phyloP scores from a whole-genome alignment of 2,888 invertebrate genomes.

The Sylvicola cinctus region DNA sequence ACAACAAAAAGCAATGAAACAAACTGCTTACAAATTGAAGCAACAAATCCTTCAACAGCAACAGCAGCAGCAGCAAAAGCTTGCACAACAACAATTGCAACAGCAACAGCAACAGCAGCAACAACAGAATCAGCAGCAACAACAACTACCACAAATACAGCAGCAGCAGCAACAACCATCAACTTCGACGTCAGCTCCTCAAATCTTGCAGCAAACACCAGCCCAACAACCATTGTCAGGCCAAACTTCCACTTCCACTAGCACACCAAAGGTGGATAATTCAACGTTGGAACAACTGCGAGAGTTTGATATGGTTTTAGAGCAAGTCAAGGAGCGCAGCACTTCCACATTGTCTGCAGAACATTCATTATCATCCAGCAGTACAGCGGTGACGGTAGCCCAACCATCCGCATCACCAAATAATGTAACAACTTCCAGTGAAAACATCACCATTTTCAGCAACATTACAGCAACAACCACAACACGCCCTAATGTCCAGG shows the following conservation, averaged over 20 bases:
- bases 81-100: slow-evolving; percentile 9
- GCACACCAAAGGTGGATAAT: slow-evolving; percentile 35
- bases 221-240: slow-evolving; percentile 3
- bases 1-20: background rate
- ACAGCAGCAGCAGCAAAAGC: slow-evolving; percentile 6
- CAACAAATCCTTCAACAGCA: slow-evolving; percentile 8
- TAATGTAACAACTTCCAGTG: no score
- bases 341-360: slow-evolving; percentile 25
- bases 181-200: slow-evolving; percentile 6
- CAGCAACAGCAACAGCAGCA: slow-evolving; percentile 8
- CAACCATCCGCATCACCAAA: background rate
- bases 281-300: slow-evolving; percentile 55
- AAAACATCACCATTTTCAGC: no score
- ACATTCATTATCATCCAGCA: slow-evolving; percentile 1
- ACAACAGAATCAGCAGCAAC: slow-evolving; percentile 7
- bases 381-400: background rate
- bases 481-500: background rate
- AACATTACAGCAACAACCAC: background rate
- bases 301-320: slow-evolving; percentile 62
- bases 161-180: slow-evolving; percentile 8
- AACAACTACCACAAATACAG: slow-evolving; percentile 10
- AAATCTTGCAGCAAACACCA: slow-evolving; percentile 9
- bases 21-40: slow-evolving; percentile 5
- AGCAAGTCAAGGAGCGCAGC: slow-evolving; percentile 59
- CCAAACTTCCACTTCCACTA: slow-evolving; percentile 11